Evolutionary conservation across 2,888 invertebrate genomes (phyloP).

Genomic region (Morpho achilles): DNA sequence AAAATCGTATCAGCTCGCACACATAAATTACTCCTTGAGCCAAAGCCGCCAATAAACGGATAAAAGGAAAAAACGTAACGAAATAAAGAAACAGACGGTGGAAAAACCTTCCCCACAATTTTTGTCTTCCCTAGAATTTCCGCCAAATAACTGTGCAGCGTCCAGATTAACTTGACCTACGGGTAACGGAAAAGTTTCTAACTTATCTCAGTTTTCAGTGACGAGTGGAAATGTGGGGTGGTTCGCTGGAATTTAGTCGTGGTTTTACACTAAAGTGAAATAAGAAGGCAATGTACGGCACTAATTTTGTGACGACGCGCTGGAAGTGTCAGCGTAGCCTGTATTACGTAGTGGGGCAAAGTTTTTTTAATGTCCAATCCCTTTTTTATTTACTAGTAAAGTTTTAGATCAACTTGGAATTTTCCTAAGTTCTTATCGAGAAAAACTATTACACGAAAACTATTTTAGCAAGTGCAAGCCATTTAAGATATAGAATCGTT

Average conservation of each 20-base stretch:
- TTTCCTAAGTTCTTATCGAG: no score
- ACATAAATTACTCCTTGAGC: no score
- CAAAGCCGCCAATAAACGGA: slow-evolving; percentile 17
- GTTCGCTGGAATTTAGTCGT: slow-evolving; percentile 40
- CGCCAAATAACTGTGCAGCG: slow-evolving; percentile 44
- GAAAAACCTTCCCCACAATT: no score
- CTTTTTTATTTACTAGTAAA: slow-evolving; percentile 3
- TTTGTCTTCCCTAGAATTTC: no score
- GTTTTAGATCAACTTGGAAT: not conserved
- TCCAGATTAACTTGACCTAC: slow-evolving; percentile 45
- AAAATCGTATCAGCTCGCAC: slow-evolving; percentile 33
- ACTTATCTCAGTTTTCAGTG: slow-evolving; percentile 32
- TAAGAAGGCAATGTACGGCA: slow-evolving; percentile 48
- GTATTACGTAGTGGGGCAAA: slow-evolving; percentile 30
- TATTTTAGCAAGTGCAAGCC: no score
- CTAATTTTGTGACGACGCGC: slow-evolving; percentile 53
- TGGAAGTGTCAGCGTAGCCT: slow-evolving; percentile 46
- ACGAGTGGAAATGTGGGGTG: slow-evolving; percentile 30
- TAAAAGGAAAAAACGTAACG: not conserved
- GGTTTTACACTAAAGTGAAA: slow-evolving; percentile 58
- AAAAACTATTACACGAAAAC: no score
- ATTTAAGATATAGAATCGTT: no score
- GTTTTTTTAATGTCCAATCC: slow-evolving; percentile 33
- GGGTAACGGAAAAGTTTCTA: slow-evolving; percentile 18
- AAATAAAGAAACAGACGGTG: no score